phyloP scores from a whole-genome alignment of 2,113 vertebrate genomes.

The Sphyrna mokarran region DNA sequence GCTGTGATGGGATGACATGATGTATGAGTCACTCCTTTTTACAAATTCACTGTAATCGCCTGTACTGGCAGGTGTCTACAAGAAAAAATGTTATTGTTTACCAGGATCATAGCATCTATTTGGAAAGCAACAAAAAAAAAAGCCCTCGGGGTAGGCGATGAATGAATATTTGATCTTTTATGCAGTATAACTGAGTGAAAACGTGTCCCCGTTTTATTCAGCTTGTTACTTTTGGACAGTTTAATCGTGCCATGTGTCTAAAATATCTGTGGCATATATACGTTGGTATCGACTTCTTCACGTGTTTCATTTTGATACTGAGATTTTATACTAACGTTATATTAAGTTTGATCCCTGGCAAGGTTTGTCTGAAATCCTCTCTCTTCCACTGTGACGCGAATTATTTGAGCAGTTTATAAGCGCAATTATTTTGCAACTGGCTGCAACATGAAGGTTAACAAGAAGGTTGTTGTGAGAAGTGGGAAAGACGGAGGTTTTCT shows the following conservation, averaged over 20 bases:
- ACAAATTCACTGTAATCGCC: not conserved
- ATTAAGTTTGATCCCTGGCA: conserved; percentile 12
- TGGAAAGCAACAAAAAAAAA: not conserved
- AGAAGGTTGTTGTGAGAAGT: conserved; percentile 33
- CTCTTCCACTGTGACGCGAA: not conserved
- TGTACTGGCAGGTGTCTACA: not conserved
- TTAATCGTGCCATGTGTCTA: too few relatives aligned
- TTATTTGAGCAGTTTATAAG: conserved; percentile 10
- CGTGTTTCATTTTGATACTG: not conserved
- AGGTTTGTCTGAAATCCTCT: not conserved
- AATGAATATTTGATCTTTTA: not conserved
- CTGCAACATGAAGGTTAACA: conserved; percentile 16
- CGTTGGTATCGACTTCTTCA: not conserved
- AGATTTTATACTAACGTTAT: not conserved
- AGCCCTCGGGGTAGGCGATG: not conserved
- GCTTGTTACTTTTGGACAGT: too few relatives aligned
- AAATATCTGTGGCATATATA: not conserved
- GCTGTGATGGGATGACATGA: not conserved
- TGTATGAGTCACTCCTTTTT: not conserved
- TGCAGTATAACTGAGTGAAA: not conserved
- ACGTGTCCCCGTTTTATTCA: not conserved
- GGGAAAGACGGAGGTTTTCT: conserved; percentile 29
- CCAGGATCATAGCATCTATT: not conserved
- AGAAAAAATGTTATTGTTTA: not conserved
- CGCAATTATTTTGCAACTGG: conserved; percentile 2